Base-by-base conservation (phyloP, 2,888 invertebrate species). In the Cryptus armator region DNA sequence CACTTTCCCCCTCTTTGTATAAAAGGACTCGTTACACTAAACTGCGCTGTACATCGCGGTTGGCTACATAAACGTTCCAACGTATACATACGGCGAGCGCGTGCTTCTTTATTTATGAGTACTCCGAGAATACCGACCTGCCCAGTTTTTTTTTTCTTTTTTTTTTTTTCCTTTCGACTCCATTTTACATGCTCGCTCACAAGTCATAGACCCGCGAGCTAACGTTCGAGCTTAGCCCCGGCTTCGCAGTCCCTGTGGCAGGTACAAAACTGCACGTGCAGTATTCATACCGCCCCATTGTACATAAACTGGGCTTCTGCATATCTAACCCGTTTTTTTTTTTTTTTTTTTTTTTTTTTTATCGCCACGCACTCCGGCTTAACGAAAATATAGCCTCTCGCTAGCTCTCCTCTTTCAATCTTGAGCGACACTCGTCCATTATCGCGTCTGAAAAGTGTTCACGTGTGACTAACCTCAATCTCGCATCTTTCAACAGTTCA, bases 31-130 rank as follows among this genome's bases (percentile, higher is more conserved):
- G 37, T 66, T 37, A 56, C 76, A 66, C 46, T 77, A 71, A 68
- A 83, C 81, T 75, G 43, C 51, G 46, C 1, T 53, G 56, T 71
- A 74, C 24, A 85, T 64, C n/a, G 86, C 81, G 84, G 53, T 81
- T 81, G 86, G 86, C 53, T 87, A 87, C 86, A 91, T 90, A 89
- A 91, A 89, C 87, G 88, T 88, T 89, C 84, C 67, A 75, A 32
- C 88, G 83, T 87, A 88, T 88, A 88, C 86, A 67, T 37, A 43
- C 48, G 19, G 51, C 16, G n/a, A 44, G 43, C 43, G 64, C 43
- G 87, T 81, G 82, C 86, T 90, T 86, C 85, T 87, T 90, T 91
- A 91, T 91, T 90, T 91, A 91, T 89, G 89, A 83, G 83, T 88
- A 88, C 88, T 88, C 82, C 82, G 74, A 81, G 82, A 83, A 56